These are phyloP conservation scores for Jacana jacana DNA, from an alignment of 2,113 vertebrate genomes.

Conservation along the genomic window DNA sequence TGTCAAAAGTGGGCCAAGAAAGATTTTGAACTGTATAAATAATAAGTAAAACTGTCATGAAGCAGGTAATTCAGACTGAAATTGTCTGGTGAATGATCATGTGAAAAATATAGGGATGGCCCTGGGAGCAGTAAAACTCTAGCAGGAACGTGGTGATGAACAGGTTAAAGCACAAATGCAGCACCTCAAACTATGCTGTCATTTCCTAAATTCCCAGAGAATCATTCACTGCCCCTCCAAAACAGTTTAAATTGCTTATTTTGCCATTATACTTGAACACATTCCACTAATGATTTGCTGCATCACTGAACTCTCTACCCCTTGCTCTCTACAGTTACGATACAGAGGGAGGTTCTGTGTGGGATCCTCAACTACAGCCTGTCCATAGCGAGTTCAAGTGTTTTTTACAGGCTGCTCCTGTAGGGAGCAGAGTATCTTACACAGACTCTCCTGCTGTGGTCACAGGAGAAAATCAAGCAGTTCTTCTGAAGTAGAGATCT, in stretches of 20 bases:
- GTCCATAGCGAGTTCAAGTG: background rate
- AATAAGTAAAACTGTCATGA: background rate
- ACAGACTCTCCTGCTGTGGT: background rate
- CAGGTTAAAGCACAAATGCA: background rate
- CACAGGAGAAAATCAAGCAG: background rate
- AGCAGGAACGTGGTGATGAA: background rate
- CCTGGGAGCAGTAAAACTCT: background rate
- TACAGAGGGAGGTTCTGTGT: background rate
- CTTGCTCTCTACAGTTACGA: background rate
- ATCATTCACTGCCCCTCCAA: background rate
- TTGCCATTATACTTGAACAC: background rate
- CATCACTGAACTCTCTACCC: background rate
- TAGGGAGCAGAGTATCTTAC: background rate
- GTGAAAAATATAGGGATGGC: background rate
- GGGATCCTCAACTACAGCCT: background rate
- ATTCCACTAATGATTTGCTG: background rate
- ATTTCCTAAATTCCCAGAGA: background rate
- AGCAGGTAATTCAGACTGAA: background rate
- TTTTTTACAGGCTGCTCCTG: background rate
- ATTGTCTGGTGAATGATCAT: background rate
- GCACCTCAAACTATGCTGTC: background rate
- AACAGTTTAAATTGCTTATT: conserved; percentile 10
- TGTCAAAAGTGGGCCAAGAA: background rate
- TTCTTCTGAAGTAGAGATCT: background rate
- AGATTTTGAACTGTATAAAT: background rate